Base-by-base conservation (phyloP, 1,140 invertebrate species). In the Drosophila malerkotliana region DNA sequence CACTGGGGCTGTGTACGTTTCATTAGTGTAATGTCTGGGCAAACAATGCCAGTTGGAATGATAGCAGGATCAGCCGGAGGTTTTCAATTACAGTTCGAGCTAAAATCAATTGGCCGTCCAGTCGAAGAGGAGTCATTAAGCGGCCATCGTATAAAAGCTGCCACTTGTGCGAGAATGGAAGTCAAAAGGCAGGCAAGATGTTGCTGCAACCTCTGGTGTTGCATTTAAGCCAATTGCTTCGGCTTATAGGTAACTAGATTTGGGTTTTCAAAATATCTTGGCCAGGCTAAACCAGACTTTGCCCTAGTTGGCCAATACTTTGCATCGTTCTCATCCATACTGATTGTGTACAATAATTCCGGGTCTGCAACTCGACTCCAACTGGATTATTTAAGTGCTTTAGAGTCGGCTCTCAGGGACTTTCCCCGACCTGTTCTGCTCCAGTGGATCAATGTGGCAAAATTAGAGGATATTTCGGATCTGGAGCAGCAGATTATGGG, bases 381-480 rank as follows among this genome's bases (percentile, higher is more conserved):
- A 30, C 30, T 58, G 21, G 75, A 84, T 3, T 90, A 90, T 56
- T 32, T 90, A 8, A 62, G 72, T 32, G 56, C 72, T 3, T 32
- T 88, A 21, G 58, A 88, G 14, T 28, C 57, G 9, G 64, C 73
- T 1, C 48, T 90, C 4, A 39, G 41, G 12, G 68, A 88, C 34
- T 51, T 81, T 9, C 60, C 52, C 10, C 54, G 41, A 12, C 56
- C 81, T 1, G 34, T 75, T 41, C 48, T 72, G 34, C 51, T 91
- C 21, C 88, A 91, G 48, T 91, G 89, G 89, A 82, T 91, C 28
- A 71, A 89, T 74, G 72, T 90, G 24, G 75, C 53, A 9, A 15
- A 76, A 49, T 48, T 90, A 4, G 34, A 24, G 9, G 56, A 61
- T 10, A 15, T 56, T 7, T 39, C 45, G 26, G 55, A 51, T 0